Evolutionary conservation across 2,888 invertebrate genomes (phyloP).

Genomic region (Listrodromus nycthemerus): DNA sequence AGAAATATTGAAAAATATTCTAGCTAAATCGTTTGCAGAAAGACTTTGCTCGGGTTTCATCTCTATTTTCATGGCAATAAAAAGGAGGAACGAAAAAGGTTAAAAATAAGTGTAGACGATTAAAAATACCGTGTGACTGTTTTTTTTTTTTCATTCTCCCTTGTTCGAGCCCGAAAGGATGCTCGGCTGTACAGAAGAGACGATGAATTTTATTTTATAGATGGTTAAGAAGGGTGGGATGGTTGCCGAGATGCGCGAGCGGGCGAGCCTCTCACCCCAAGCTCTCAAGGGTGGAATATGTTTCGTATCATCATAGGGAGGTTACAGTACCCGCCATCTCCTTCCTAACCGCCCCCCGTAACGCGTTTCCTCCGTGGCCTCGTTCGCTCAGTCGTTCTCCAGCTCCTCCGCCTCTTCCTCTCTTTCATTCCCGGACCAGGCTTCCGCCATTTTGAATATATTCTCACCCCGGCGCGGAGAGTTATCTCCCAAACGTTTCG

Average conservation of each 20-base stretch:
- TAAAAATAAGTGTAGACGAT: neutral
- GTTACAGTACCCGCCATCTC: slow-evolving; percentile 78
- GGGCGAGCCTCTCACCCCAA: slow-evolving; percentile 62
- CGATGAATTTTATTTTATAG: slow-evolving; percentile 85
- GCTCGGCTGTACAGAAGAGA: slow-evolving; percentile 66
- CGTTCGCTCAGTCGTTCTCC: slow-evolving; percentile 55
- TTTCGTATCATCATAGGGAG: slow-evolving; percentile 84
- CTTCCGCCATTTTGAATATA: slow-evolving; percentile 84
- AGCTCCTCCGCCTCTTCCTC: slow-evolving; percentile 18
- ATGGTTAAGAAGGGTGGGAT: slow-evolving; percentile 75
- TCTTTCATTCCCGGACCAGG: slow-evolving; percentile 38
- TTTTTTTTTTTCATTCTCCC: slow-evolving; percentile 25
- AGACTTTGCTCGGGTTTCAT: neutral
- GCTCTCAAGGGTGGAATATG: slow-evolving; percentile 83
- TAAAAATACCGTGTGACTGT: slow-evolving; percentile 18
- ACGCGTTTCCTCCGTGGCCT: slow-evolving; percentile 72
- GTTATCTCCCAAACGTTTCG: slow-evolving; percentile 84
- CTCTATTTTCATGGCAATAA: slow-evolving; percentile 2
- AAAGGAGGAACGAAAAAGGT: slow-evolving; percentile 13
- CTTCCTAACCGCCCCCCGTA: slow-evolving; percentile 78
- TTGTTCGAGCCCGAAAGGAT: slow-evolving; percentile 57
- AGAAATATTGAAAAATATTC: no score
- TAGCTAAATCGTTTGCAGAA: neutral
- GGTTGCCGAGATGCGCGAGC: slow-evolving; percentile 69
- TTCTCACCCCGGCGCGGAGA: slow-evolving; percentile 82